phyloP scores from a whole-genome alignment of 2,888 invertebrate species.

The Eremobia ochroleuca region DNA sequence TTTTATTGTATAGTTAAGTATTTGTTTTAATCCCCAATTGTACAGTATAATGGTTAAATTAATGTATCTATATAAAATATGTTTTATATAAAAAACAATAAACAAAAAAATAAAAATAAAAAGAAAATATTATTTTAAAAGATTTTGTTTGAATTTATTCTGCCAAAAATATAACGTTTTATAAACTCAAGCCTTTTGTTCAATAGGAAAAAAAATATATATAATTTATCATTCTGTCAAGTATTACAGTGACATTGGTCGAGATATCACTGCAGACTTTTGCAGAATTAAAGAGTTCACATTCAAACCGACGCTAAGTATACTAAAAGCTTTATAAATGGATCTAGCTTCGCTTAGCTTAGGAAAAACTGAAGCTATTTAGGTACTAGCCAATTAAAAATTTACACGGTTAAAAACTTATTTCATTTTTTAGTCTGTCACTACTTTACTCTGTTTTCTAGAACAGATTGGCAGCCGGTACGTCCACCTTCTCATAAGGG shows the following conservation, averaged over 20 bases:
- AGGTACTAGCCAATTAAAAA: background rate
- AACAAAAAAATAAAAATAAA: conserved; percentile 5
- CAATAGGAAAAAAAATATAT: too few species aligned
- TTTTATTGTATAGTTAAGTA: conserved; percentile 40
- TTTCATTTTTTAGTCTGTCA: too few species aligned
- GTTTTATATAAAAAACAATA: conserved; percentile 9
- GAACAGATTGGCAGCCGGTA: too few species aligned
- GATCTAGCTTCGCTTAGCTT: background rate
- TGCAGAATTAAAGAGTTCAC: background rate
- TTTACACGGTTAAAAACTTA: too few species aligned
- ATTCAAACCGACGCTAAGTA: background rate
- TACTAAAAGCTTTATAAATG: background rate
- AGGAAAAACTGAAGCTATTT: background rate
- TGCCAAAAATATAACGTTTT: background rate
- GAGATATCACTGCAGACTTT: background rate
- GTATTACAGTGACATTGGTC: background rate
- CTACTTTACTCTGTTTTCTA: conserved; percentile 20
- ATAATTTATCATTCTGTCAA: background rate
- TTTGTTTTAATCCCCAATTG: conserved; percentile 14
- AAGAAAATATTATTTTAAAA: background rate
- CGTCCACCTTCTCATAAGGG: conserved; percentile 79
- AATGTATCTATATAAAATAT: conserved; percentile 10
- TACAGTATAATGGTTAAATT: conserved; percentile 30
- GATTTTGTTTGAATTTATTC: conserved; percentile 19
- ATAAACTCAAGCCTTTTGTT: background rate